Conservation (phyloP, 2,113 vertebrate genomes). For the Leuciscus idus region DNA sequence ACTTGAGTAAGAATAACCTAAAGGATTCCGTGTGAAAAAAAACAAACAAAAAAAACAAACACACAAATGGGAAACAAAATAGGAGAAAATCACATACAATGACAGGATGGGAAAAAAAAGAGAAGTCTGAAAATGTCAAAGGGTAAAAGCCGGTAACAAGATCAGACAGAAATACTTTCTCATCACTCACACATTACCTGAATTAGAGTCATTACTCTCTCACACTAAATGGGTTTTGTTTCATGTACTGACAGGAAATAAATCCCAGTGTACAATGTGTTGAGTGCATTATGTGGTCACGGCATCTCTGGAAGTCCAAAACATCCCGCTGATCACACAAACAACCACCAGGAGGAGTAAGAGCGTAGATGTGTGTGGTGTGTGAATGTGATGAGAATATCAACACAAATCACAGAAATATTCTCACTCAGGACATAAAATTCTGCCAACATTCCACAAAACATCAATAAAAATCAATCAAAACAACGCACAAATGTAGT, state of each 20-base stretch:
- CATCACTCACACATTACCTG: conserved; percentile 16
- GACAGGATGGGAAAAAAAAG: conserved; percentile 23
- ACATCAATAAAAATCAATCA: conserved; percentile 16
- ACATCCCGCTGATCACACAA: conserved; percentile 14
- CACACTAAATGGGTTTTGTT: conserved; percentile 26
- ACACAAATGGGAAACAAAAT: conserved; percentile 35
- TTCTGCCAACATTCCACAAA: conserved; percentile 5
- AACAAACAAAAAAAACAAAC: conserved; percentile 63
- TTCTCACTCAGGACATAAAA: background rate
- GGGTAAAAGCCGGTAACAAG: conserved; percentile 14
- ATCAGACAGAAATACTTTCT: background rate
- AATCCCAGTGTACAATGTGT: background rate
- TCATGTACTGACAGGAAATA: conserved; percentile 2
- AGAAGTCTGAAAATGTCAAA: conserved; percentile 39
- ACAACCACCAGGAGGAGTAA: conserved; percentile 56
- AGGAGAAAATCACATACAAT: conserved; percentile 6
- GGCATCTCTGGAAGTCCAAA: conserved; percentile 10
- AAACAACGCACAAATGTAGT: background rate
- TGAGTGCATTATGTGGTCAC: conserved; percentile 7
- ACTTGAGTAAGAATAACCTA: conserved; percentile 85
- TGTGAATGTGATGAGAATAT: background rate
- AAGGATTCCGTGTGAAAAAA: conserved; percentile 75
- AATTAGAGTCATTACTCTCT: background rate
- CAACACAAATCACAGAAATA: conserved; percentile 30
- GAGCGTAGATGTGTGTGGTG: conserved; percentile 12